Evolutionary conservation across 2,888 invertebrate species (phyloP), one percentile per base, ranked within the genome.

Genomic region (Catotricha subobsoleta): DNA sequence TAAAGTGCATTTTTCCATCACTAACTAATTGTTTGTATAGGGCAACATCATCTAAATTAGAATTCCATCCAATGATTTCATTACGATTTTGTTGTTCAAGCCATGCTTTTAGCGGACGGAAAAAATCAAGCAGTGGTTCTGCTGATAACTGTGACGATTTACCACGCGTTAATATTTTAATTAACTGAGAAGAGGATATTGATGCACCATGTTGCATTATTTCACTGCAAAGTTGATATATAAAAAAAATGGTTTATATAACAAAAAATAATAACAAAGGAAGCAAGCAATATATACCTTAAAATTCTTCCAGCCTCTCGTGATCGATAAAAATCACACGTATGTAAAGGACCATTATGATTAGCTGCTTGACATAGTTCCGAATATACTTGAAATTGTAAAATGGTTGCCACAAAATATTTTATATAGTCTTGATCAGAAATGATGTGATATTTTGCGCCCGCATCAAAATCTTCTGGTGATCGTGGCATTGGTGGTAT

Each of bases 311-410:
- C 88, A 6, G 87, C 86, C 48, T 80, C 80, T 45, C 77, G 66
- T 27, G 82, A 83, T 52, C 79, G 63, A 54, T 86, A 83, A 23
- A 88, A 67, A 56, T 87, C 84, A 52, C 88, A 90, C 28, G 74
- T 75, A 53, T 88, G 78, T 39, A 88, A 62, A 12, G 81, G 80
- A 1, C 77, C 79, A 0, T 59, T 55, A 50, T 84, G 78, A 0
- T 79, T 80, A 0, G 83, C 69, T 2, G 72, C 80, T 2, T 66
- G 57, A 54, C 88, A 90, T 43, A 88, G 64, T 29, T 80, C 74
- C 49, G 82, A 75, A 55, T 78, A 81, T 39, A 90, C 70, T 66
- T 88, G 88, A 64, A 88, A 90, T 64, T 90, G 84, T 42, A 88
- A 61, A 5, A 88, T 66, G 15, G 79, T 72, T 1, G 81, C 79